Evolutionary conservation across 2,113 vertebrate genomes (phyloP), one percentile per base, ranked within the genome.

Genomic region (Muntiacus muntjak): DNA sequence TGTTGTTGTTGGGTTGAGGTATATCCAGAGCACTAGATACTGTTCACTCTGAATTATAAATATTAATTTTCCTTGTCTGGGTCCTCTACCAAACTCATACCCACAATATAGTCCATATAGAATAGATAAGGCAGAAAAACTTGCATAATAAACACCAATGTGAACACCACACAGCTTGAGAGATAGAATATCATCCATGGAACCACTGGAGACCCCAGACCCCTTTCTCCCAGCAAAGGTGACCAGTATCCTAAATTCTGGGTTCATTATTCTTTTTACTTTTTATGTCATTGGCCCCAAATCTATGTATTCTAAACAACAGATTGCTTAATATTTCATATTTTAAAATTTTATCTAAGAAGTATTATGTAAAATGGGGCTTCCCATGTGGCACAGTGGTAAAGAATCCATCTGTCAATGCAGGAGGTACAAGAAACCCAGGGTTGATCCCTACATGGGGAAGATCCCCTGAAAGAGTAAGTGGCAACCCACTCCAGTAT

Each of bases 1-100:
- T 14, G 47, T 57, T 21, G 6, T n/a, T 40, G 14, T n/a, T 25
- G 40, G 33, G 5, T 30, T 10, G 1, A 43, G 8, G 1, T 30
- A 10, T n/a, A 1, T 7, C 25, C 5, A 62, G 33, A 2, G 16
- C 13, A 8, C 55, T 79, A 9, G 64, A 6, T 3, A 1, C 12
- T 12, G 1, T 8, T 45, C 36, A 23, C 9, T 60, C 43, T 71
- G 45, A n/a, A 57, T 57, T 76, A 19, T 21, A 58, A 50, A 33
- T n/a, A 33, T 30, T 45, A 40, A 58, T 74, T 83, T 88, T 91
- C 36, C 28, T 76, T 82, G 9, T 40, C 45, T 85, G 30, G 13
- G 21, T 86, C 19, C 23, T 62, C 86, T 40, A 12, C 21, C 17
- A 86, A 93, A 54, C n/a, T 95, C 30, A 9, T 36, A 58, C 26